Conservation (phyloP, 2,888 invertebrate genomes). For the Conistra vaccinii region DNA sequence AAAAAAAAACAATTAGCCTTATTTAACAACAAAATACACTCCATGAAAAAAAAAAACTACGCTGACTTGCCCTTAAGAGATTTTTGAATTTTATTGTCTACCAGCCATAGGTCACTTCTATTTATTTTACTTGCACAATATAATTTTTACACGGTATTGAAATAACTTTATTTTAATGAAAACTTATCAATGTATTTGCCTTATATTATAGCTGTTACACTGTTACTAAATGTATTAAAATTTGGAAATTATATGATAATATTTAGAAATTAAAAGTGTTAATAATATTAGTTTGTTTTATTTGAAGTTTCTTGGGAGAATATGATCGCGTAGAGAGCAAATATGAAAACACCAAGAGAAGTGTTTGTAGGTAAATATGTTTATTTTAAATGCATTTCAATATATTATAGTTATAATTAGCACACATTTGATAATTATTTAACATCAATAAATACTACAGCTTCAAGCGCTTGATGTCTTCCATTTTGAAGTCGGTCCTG, state of each 20-base stretch:
- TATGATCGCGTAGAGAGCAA: not conserved
- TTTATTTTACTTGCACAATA: slow-evolving; percentile 31
- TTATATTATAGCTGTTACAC: slow-evolving; percentile 52
- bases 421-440: slow-evolving; percentile 19
- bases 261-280: slow-evolving; percentile 64
- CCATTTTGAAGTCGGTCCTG: slow-evolving; percentile 95
- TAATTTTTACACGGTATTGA: slow-evolving; percentile 30
- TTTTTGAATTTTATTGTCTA: not conserved
- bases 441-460: slow-evolving; percentile 68
- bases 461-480: slow-evolving; percentile 94
- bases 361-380: slow-evolving; percentile 48
- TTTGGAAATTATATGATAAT: slow-evolving; percentile 49
- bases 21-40: not conserved
- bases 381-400: slow-evolving; percentile 60
- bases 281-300: slow-evolving; percentile 48
- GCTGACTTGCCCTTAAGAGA: not conserved
- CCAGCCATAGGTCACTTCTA: slow-evolving; percentile 22
- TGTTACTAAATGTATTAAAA: slow-evolving; percentile 61
- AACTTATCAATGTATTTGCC: slow-evolving; percentile 29
- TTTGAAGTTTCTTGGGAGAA: slow-evolving; percentile 9
- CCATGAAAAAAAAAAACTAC: not conserved
- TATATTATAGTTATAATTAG: slow-evolving; percentile 41
- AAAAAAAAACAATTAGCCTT: not conserved
- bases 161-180: slow-evolving; percentile 19
- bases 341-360: not conserved